These are phyloP conservation scores for Sialia sialis DNA, from an alignment of 2,113 vertebrate species.

Conservation along the genomic window DNA sequence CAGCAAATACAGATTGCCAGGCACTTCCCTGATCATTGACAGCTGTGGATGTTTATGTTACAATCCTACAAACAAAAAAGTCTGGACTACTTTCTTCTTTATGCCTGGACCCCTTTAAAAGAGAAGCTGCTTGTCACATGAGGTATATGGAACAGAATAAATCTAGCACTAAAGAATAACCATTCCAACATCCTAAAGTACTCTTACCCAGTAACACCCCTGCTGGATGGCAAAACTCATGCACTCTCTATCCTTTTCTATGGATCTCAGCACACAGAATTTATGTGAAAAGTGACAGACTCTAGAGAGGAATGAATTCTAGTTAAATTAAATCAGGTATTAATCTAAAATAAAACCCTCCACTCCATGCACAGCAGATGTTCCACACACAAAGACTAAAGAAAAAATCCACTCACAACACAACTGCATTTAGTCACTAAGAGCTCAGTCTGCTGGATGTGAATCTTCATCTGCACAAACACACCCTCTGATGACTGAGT, in stretches of 20 bases:
- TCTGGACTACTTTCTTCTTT: not conserved
- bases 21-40: slow-evolving; percentile 27
- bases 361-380: not conserved
- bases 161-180: not conserved
- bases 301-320: not conserved
- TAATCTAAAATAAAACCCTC: not conserved
- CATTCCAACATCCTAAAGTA: not conserved
- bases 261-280: not conserved
- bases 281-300: not conserved
- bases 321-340: not conserved
- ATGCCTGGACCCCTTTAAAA: not conserved
- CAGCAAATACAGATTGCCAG: slow-evolving; percentile 20
- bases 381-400: not conserved
- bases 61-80: slow-evolving; percentile 7
- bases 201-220: not conserved
- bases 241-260: not conserved
- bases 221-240: not conserved
- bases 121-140: not conserved
- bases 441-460: not conserved
- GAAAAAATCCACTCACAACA: not conserved
- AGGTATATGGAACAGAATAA: not conserved
- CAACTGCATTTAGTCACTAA: not conserved
- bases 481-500: not conserved
- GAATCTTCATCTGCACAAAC: not conserved
- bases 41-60: slow-evolving; percentile 36